phyloP scores from a whole-genome alignment of 1,140 invertebrate genomes.

The Drosophila nannoptera region DNA sequence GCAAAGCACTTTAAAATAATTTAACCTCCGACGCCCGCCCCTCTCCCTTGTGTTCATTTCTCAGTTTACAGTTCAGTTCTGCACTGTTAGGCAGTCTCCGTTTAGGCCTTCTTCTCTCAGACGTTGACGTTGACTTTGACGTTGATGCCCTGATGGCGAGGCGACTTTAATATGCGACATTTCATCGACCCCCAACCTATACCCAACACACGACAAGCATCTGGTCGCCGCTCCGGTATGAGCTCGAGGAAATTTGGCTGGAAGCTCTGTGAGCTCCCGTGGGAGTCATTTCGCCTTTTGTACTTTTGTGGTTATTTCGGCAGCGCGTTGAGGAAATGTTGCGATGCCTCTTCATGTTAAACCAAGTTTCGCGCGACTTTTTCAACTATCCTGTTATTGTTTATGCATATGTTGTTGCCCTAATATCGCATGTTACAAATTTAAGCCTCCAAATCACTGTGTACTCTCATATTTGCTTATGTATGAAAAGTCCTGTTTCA shows the following conservation, averaged over 20 bases:
- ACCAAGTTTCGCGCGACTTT: slow-evolving; percentile 18
- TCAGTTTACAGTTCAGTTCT: neutral
- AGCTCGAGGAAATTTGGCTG: slow-evolving; percentile 42
- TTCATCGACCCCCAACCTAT: slow-evolving; percentile 32
- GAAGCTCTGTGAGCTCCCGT: slow-evolving; percentile 35
- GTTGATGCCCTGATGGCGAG: slow-evolving; percentile 38
- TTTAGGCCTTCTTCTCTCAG: neutral
- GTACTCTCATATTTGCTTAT: slow-evolving; percentile 1
- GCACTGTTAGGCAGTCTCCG: neutral
- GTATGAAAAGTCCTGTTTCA: neutral
- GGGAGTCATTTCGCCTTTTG: slow-evolving; percentile 76
- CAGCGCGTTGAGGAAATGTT: slow-evolving; percentile 32
- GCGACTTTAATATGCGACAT: slow-evolving; percentile 68
- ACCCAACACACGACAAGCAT: slow-evolving; percentile 5
- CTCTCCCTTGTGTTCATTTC: neutral
- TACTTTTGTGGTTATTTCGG: slow-evolving; percentile 60
- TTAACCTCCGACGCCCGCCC: slow-evolving; percentile 23
- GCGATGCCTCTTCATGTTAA: slow-evolving; percentile 25
- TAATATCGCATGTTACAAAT: slow-evolving; percentile 61
- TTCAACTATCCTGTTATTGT: slow-evolving; percentile 28
- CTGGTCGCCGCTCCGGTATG: slow-evolving; percentile 10
- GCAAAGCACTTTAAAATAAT: slow-evolving; percentile 73
- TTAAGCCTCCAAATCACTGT: slow-evolving; percentile 34
- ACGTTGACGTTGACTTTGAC: slow-evolving; percentile 38
- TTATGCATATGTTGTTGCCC: slow-evolving; percentile 52